Percentiles rank a stretch among this genome's conserved stretches.
These are phyloP conservation scores for Drosophila fuyamai DNA, from an alignment of 1,140 invertebrate species.

Conservation along the genomic window DNA sequence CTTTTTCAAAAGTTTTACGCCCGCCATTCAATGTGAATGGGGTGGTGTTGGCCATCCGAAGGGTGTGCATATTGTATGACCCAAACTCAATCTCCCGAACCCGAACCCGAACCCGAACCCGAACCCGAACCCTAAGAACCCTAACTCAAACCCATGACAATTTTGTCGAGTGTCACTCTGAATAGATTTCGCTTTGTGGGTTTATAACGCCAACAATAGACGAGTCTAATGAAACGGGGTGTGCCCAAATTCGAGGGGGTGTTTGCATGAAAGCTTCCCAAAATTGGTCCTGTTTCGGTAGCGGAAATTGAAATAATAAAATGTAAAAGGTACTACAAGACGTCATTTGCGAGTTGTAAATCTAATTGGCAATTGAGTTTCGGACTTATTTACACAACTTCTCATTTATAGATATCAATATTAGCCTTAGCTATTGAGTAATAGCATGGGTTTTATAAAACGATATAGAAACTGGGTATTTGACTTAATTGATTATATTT, in stretches of 20 bases:
- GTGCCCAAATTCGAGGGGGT: background rate
- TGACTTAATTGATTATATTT: no score
- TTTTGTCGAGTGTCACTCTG: conserved; percentile 54
- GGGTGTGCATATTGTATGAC: conserved; percentile 60
- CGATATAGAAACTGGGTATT: no score
- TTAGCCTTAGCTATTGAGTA: no score
- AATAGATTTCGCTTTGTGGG: conserved; percentile 48
- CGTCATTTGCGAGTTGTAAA: background rate
- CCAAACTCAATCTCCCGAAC: background rate
- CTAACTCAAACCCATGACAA: conserved; percentile 48
- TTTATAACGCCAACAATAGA: conserved; percentile 35
- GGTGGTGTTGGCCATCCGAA: conserved; percentile 27
- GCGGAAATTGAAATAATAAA: conserved; percentile 41
- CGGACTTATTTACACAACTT: no score
- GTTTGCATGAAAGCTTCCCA: background rate
- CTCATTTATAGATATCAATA: no score
- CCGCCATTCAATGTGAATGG: conserved; percentile 28
- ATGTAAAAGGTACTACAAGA: conserved; percentile 16
- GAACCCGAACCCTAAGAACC: conserved; percentile 7
- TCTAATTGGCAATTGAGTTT: conserved; percentile 4
- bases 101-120: background rate
- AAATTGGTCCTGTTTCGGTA: conserved; percentile 7
- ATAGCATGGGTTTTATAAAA: no score
- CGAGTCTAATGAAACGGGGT: conserved; percentile 35
- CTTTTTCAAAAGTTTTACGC: conserved; percentile 50